Conservation (phyloP, 2,888 invertebrate species). For the Torymus tubicola region DNA sequence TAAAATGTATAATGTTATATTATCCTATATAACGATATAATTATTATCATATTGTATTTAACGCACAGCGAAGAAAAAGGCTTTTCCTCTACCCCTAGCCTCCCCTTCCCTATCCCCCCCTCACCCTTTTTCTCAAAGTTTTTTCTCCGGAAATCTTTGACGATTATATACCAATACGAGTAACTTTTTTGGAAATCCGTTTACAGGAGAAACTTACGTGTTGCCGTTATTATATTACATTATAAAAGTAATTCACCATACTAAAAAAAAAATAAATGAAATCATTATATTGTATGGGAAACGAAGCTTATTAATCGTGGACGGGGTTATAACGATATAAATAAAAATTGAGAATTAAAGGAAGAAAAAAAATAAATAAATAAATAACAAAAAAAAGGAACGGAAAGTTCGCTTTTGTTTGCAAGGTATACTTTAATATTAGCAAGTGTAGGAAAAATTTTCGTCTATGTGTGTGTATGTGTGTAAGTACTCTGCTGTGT, state of each 20-base stretch:
- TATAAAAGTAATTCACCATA: no score
- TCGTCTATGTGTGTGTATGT: slow-evolving; percentile 8
- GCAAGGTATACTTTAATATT: slow-evolving; percentile 4
- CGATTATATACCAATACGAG: neutral
- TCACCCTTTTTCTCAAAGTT: neutral
- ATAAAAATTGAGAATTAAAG: neutral
- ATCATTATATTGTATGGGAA: no score
- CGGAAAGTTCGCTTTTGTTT: slow-evolving; percentile 29
- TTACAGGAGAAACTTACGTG: slow-evolving; percentile 37
- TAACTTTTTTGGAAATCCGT: slow-evolving; percentile 13
- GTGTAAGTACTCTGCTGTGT: neutral
- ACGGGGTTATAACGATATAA: no score
- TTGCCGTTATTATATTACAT: slow-evolving; percentile 6
- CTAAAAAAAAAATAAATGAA: no score
- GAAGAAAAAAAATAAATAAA: slow-evolving; percentile 7
- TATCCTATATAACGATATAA: slow-evolving; percentile 35
- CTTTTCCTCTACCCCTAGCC: neutral
- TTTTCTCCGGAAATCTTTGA: slow-evolving; percentile 27
- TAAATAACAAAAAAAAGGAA: neutral
- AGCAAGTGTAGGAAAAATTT: slow-evolving; percentile 18
- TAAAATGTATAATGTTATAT: slow-evolving; percentile 42
- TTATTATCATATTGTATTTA: slow-evolving; percentile 29
- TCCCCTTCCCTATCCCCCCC: no score
- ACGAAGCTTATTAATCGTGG: no score
- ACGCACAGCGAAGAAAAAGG: slow-evolving; percentile 40